Evolutionary conservation across 2,113 vertebrate genomes (phyloP).

Genomic region (Gulo gulo): DNA sequence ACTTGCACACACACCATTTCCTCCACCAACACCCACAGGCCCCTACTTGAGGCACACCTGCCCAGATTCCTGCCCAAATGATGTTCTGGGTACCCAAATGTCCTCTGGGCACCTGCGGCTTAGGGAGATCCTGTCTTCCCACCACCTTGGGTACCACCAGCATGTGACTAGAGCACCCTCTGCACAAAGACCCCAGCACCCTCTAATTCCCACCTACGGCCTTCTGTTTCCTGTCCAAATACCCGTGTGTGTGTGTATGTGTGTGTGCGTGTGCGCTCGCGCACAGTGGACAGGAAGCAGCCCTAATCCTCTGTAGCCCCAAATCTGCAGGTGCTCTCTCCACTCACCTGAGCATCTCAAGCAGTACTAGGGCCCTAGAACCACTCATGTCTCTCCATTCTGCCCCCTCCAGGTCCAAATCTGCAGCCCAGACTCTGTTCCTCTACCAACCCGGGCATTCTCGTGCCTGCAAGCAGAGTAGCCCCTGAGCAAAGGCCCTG

Average conservation of each 20-base stretch:
- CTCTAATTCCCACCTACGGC: background rate
- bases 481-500: background rate
- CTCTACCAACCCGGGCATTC: background rate
- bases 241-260: background rate
- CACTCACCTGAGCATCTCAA: background rate
- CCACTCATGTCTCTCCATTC: background rate
- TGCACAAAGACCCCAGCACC: background rate
- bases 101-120: background rate
- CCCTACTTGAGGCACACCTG: background rate
- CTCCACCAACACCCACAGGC: background rate
- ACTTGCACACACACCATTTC: background rate
- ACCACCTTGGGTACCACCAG: background rate
- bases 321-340: background rate
- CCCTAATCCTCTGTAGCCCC: background rate
- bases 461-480: background rate
- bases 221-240: background rate
- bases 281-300: background rate
- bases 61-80: background rate
- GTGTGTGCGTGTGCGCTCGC: too few relatives aligned
- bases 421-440: background rate
- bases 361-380: background rate
- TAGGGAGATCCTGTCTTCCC: background rate
- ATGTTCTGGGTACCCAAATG: background rate
- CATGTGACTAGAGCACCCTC: background rate
- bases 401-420: background rate